Base-by-base conservation (phyloP, 2,888 invertebrate genomes). In the Ashinkailepas kermadecensis region DNA sequence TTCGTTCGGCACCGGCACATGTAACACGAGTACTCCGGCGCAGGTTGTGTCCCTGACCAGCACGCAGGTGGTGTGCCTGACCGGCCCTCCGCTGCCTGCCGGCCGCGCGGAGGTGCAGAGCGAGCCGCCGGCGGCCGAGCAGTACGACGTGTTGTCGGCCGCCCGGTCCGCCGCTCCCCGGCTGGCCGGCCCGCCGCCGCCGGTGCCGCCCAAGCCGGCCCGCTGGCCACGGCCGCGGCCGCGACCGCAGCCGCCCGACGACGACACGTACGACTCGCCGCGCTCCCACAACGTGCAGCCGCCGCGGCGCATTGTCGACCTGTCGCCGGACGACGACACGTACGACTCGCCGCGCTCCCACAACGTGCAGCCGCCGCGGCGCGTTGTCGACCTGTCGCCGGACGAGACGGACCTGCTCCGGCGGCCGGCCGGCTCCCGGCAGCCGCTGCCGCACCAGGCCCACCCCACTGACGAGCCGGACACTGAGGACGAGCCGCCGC, bases 141-240 rank as follows among this genome's bases (percentile, higher is more conserved):
- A 54, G 39, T 74, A 74, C 70, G 70, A 74, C 54, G 70, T 74
- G 18, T 54, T 74, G 13, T 39, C 70, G 54, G 70, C 70, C 54
- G 70, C 70, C 4, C 39, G 70, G n/a, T 74, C 70, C 15, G 54
- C 9, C 54, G n/a, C 70, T 6, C 11, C 39, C 9, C 6, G 12
- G 25, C 10, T 39, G 6, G 12, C 18, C 6, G 25, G n/a, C 67
- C 11, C 9, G n/a, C 25, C 11, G 23, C 70, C 70, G 70, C 54
- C 70, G 70, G 54, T 74, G 70, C 70, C 70, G 25, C 70, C 70
- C 54, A 74, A 74, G 70, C 70, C 70, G 39, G 54, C 18, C 15
- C 39, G 25, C 11, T 6, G 1, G 54, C 7, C 67, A 25, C 67
- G n/a, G 25, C 67, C 67, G n/a, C n/a, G n/a, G 9, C 58, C 58